Evolutionary conservation across 2,888 invertebrate genomes (phyloP), one percentile per base, ranked within the genome.

Genomic region (Oxystoma pomonae): DNA sequence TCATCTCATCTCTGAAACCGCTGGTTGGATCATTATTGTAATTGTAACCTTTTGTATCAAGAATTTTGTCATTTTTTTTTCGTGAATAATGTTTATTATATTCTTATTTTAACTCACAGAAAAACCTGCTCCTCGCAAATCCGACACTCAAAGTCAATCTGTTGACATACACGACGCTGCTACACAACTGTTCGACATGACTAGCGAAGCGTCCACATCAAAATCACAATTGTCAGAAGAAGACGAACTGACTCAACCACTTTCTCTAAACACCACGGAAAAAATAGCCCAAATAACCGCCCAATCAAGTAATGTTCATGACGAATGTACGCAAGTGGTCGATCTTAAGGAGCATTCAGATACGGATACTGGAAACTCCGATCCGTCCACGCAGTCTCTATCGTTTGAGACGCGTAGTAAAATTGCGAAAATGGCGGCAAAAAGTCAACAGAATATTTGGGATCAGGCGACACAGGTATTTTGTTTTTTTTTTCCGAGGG

Each of bases 111-210:
- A n/a, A n/a, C n/a, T 35, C 12, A 12, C 12, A 35, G 35, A 12
- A 35, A 35, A 35, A 35, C 35, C 35, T 3, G 35, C 35, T 35
- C 35, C 35, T 12, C 35, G 35, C 12, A 35, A 35, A 35, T 35
- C 35, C 35, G 35, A 35, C 12, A 35, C 35, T 35, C 35, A 35
- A 35, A 35, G 35, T 12, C 35, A 12, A 22, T 21, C 17, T 51
- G 20, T 52, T 35, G 60, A 65, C 20, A 61, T 63, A 50, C 63
- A 64, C 55, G 61, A 63, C 3, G 63, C 53, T 20, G 35, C 21
- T 12, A 62, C 62, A 17, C 57, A 59, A 59, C 35, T 55, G 35
- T 20, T 62, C 2, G 22, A 49, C 35, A 35, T 35, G 12, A 1
- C 19, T 56, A 55, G 1, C n/a, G n/a, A n/a, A n/a, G 35, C 35